Percentiles rank a stretch among this genome's conserved stretches.
Evolutionary conservation across 2,888 invertebrate species (phyloP).

Genomic region (Epirrhoe alternata): DNA sequence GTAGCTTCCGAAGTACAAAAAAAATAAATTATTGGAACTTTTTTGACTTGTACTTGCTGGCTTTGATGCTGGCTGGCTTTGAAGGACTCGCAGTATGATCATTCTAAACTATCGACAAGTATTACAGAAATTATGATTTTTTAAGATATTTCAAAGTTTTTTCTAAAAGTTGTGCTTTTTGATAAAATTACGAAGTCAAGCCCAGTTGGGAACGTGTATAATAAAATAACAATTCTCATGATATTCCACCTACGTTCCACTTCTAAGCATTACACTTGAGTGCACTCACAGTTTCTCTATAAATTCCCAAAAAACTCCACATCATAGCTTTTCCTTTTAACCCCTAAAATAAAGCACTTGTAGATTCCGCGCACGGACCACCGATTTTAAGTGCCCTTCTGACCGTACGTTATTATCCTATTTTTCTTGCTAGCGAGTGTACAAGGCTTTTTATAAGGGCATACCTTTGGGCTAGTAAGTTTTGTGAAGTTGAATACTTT

Average conservation of each 20-base stretch:
- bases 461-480: slow-evolving; percentile 42
- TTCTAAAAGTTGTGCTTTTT: too few species aligned
- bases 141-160: too few species aligned
- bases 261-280: slow-evolving; percentile 22
- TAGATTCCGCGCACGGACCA: slow-evolving; percentile 61
- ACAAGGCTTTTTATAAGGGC: slow-evolving; percentile 47
- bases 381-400: slow-evolving; percentile 64
- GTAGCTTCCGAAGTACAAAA: too few species aligned
- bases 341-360: slow-evolving; percentile 52
- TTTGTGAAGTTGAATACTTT: slow-evolving; percentile 45
- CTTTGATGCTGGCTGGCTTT: too few species aligned
- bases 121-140: too few species aligned
- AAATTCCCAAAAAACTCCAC: slow-evolving; percentile 25
- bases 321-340: slow-evolving; percentile 27
- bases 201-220: slow-evolving; percentile 1
- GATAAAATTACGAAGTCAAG: neutral
- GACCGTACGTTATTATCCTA: slow-evolving; percentile 64
- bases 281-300: slow-evolving; percentile 31
- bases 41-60: too few species aligned
- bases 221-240: slow-evolving; percentile 1
- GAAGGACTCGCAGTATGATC: too few species aligned
- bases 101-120: too few species aligned
- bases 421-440: slow-evolving; percentile 58
- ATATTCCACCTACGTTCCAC: neutral
- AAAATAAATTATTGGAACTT: too few species aligned